A percentile compares a stretch with the other conserved stretches of the same genome.
These are phyloP conservation scores for Zosterops japonicus DNA, from an alignment of 2,113 vertebrate genomes.

Conservation along the genomic window DNA sequence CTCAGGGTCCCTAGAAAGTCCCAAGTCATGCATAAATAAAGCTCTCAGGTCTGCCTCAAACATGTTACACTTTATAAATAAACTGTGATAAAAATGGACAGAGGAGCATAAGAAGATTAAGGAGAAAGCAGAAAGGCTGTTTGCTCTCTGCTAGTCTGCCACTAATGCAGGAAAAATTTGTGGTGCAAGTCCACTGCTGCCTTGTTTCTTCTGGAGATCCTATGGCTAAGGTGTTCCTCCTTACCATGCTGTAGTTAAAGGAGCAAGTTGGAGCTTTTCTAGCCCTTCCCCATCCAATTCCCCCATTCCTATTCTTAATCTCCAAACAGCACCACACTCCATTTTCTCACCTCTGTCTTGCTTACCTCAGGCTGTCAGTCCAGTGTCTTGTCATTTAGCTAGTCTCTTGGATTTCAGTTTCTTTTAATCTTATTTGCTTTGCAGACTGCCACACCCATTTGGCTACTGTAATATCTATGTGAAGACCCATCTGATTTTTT, in stretches of 20 bases:
- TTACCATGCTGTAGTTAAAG: background rate
- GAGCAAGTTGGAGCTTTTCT: background rate
- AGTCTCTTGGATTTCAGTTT: conserved; percentile 2
- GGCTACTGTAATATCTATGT: background rate
- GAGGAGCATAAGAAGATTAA: background rate
- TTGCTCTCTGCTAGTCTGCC: background rate
- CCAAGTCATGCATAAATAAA: background rate
- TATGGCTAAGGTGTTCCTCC: background rate
- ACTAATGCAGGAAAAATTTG: background rate
- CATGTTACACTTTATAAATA: background rate
- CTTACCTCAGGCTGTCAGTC: background rate
- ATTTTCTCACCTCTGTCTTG: background rate
- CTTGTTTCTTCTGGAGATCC: background rate
- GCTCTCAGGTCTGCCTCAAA: background rate
- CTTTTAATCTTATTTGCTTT: background rate
- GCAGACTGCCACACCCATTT: background rate
- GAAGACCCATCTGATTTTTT: background rate
- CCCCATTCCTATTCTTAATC: background rate
- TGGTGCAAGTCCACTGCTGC: background rate
- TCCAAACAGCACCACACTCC: background rate
- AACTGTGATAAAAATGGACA: background rate
- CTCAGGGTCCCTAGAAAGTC: background rate
- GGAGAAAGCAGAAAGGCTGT: background rate
- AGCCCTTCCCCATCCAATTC: background rate
- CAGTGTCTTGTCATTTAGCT: background rate